Base-by-base conservation (phyloP, 2,113 vertebrate species). In the Hippolais icterina region DNA sequence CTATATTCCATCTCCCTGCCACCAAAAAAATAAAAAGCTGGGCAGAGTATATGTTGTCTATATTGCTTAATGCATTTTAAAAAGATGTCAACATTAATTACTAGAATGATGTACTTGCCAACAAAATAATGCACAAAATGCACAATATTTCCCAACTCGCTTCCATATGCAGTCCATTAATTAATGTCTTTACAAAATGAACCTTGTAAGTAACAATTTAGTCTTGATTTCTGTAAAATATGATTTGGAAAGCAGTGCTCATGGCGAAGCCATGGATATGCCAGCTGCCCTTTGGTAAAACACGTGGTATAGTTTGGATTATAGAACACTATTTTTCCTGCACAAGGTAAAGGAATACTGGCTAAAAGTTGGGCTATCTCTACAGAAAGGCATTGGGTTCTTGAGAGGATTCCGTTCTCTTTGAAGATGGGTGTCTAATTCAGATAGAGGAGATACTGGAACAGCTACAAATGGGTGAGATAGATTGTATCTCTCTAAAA, bases 41-140 rank as follows among this genome's bases (percentile, higher is more conserved):
- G 21, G 53, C 85, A 94, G 94, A 94, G 65, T 96, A 81, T 97
- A 93, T 96, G 94, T 95, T 97, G 89, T 88, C 94, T 97, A 77
- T 94, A 92, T 83, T 87, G 95, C 95, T 96, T 97, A 97, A 97
- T 97, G 95, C 79, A 60, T 87, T 94, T 95, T 52, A 60, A 90
- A 93, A 89, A 94, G 81, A 92, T 77, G 89, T 93, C 92, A 96
- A 90, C 84, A 65, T 95, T 96, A 96, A 96, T 97, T 97, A 93
- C 90, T 44, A 65, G 69, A 93, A 96, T 57, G 76, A 79, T 86
- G 60, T 63, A 82, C 69, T 93, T 88, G 95, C 89, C 91, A 95
- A 75, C 37, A 61, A 59, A 97, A 91, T 93, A 87, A 94, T 95
- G 87, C 91, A 81, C 64, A 83, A 65, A 91, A 94, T 94, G 81